Conservation (phyloP, 2,888 invertebrate genomes). For the Ctena decussata region DNA sequence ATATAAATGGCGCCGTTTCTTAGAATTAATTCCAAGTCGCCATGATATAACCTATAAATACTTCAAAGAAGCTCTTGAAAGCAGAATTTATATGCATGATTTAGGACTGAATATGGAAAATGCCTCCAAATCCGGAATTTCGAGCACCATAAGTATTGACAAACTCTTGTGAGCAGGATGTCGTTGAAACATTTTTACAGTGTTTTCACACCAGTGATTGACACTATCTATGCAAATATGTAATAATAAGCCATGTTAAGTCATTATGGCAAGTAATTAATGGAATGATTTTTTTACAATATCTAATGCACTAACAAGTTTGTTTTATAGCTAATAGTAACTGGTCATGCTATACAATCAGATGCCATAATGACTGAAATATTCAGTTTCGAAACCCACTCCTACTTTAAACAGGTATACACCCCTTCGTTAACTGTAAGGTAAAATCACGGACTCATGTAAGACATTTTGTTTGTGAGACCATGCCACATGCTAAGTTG, state of each 20-base stretch:
- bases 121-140: background rate
- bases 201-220: background rate
- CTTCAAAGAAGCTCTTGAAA: background rate
- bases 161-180: conserved; percentile 5
- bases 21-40: background rate
- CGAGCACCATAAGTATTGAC: conserved; percentile 3
- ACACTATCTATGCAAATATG: background rate
- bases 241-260: background rate
- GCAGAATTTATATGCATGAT: conserved; percentile 1
- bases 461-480: too few relatives aligned
- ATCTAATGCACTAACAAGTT: too few relatives aligned
- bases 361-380: too few relatives aligned
- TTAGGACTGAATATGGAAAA: conserved; percentile 6
- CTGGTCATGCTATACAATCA: too few relatives aligned
- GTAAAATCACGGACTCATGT: too few relatives aligned
- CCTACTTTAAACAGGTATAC: too few relatives aligned
- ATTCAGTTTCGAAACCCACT: too few relatives aligned
- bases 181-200: background rate
- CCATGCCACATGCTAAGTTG: too few relatives aligned
- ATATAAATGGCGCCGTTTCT: background rate
- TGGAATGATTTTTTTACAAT: too few relatives aligned
- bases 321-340: too few relatives aligned
- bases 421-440: too few relatives aligned
- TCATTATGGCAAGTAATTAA: background rate
- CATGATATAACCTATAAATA: conserved; percentile 2